These are phyloP conservation scores for Pseudomyrmex flavicornis DNA, from an alignment of 1,140 invertebrate genomes.

Conservation along the genomic window DNA sequence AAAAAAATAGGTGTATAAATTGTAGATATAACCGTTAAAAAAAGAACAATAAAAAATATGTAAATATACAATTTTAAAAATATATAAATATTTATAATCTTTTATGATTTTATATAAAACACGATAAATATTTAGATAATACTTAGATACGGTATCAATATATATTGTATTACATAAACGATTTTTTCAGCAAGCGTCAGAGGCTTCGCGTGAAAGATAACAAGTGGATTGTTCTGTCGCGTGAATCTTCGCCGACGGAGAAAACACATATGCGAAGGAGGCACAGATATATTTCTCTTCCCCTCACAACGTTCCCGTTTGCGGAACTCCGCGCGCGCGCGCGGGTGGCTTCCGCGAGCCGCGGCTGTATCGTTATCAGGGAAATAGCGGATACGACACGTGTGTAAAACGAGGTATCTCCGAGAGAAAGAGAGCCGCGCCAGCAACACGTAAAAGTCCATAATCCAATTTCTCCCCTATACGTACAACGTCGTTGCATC, in stretches of 20 bases:
- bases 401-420: conserved; percentile 31
- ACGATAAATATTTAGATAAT: too few relatives aligned
- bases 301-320: neutral
- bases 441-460: conserved; percentile 37
- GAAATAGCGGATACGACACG: neutral
- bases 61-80: too few relatives aligned
- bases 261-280: too few relatives aligned
- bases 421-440: neutral
- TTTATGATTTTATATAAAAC: too few relatives aligned
- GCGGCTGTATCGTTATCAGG: conserved; percentile 30
- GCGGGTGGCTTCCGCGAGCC: neutral
- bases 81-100: too few relatives aligned
- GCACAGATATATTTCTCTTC: neutral
- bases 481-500: neutral
- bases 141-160: neutral
- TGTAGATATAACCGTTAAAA: too few relatives aligned
- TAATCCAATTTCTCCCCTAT: conserved; percentile 47
- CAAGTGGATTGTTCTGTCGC: neutral
- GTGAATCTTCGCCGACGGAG: neutral
- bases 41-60: too few relatives aligned
- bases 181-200: neutral
- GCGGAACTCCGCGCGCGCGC: neutral
- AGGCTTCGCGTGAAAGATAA: neutral
- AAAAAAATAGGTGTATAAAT: too few relatives aligned
- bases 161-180: neutral